These are phyloP conservation scores for Coturnix japonica DNA, from an alignment of 2,113 vertebrate species.

Conservation along the genomic window DNA sequence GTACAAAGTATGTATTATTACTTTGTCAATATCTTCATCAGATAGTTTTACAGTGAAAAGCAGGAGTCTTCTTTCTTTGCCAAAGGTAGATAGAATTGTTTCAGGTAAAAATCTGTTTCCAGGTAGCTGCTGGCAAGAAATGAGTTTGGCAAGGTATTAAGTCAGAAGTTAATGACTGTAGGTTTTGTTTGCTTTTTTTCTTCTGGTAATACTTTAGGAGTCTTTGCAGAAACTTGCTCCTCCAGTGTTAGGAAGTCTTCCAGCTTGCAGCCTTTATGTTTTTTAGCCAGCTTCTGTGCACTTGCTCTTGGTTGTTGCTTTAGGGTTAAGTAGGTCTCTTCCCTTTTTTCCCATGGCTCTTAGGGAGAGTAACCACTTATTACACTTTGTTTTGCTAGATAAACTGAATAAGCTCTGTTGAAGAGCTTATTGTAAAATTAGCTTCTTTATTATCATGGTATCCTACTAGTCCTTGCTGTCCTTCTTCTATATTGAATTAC, in stretches of 20 bases:
- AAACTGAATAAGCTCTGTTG: neutral
- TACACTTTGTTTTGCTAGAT: neutral
- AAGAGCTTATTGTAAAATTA: neutral
- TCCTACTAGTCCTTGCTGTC: neutral
- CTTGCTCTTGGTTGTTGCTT: neutral
- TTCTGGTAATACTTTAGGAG: neutral
- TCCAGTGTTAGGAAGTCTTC: neutral
- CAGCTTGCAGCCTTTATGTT: neutral
- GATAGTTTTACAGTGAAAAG: neutral
- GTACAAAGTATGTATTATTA: neutral
- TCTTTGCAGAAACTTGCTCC: neutral
- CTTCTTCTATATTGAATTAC: neutral
- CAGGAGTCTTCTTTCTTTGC: neutral
- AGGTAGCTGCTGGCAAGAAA: neutral
- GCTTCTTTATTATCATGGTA: neutral
- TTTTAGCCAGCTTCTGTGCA: neutral
- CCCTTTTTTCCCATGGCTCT: neutral
- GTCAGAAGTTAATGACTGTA: neutral
- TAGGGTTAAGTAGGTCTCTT: neutral
- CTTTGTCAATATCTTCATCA: neutral
- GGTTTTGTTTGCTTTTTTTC: neutral
- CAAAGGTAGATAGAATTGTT: neutral
- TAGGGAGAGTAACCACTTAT: neutral
- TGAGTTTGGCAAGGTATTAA: neutral
- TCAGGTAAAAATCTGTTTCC: neutral